Base-by-base conservation (phyloP, 2,797 vertebrate species). In the Pseudotriccus pelzelni region DNA sequence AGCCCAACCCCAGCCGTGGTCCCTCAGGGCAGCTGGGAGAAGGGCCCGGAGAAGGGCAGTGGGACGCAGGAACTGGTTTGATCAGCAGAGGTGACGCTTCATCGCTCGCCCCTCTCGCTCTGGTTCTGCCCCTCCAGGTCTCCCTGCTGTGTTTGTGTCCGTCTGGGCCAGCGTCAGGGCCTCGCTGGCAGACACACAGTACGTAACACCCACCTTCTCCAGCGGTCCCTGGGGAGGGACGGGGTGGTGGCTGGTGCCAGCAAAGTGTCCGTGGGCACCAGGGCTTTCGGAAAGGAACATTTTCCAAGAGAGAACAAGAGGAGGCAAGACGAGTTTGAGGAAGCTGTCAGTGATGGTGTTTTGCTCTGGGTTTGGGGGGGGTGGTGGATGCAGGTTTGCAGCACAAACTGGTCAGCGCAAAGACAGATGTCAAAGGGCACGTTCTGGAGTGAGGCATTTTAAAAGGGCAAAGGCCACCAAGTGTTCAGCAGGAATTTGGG, bases 111-210 rank as follows among this genome's bases (percentile, higher is more conserved):
- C 37, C 92, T 93, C 92, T 94, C 93, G 11, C 75, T 15, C 12
- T 77, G 78, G 46, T 49, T 95, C 56, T 87, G 72, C 73, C 46
- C 50, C 72, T 83, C 18, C 64, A 99, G 99, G 99, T 70, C 96
- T 99, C 85, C 99, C 99, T 6, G 98, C 98, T 30, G 98, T 99
- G 90, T 99, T 99, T 82, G 99, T 99, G 90, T 99, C 99, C 8
- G 36, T 99, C 68, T 99, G 99, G 99, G 99, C 99, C 95, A 99
- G 98, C 3, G 98, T 98, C 49, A 98, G 99, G 89, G 99, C 98
- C 9, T 99, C 98, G 1, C 94, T 99, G 90, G 99, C 99, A 1
- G 99, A 99, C 84, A 99, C 99, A 17, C 98, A 99, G 99, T 99
- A 97, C 53, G 99, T 99, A 94, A 95, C 49, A 8, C 46, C 46